These are phyloP conservation scores for Gasterosteus aculeatus DNA, from an alignment of 2,113 vertebrate species.

Conservation along the genomic window DNA sequence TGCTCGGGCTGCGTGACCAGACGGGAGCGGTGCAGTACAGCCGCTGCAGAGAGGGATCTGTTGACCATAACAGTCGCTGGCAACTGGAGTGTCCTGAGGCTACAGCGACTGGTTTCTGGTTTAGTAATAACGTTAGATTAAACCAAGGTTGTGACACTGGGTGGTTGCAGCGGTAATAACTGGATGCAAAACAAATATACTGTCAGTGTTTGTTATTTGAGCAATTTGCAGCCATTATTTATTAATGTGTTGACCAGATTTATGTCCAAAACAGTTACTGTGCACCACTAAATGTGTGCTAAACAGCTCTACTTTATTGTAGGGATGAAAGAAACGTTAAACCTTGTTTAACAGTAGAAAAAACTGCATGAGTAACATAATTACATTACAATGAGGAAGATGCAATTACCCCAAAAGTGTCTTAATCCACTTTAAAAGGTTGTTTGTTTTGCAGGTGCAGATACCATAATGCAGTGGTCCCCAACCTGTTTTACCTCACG, in stretches of 20 bases:
- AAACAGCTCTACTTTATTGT: not conserved
- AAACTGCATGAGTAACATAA: not conserved
- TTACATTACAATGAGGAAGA: not conserved
- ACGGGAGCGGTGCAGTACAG: constrained; percentile 29
- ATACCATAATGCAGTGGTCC: not conserved
- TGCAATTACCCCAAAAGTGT: not conserved
- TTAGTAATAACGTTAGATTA: not conserved
- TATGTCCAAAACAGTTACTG: not conserved
- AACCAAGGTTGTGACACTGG: not conserved
- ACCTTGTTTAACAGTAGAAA: not conserved
- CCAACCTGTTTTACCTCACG: too few species aligned
- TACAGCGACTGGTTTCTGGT: not conserved
- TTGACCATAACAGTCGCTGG: constrained; percentile 45
- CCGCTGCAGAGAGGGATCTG: constrained; percentile 21
- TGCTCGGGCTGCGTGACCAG: constrained; percentile 26
- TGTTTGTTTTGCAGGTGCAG: not conserved
- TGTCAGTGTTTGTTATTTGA: not conserved
- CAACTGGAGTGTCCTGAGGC: constrained; percentile 40
- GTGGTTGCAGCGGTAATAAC: not conserved
- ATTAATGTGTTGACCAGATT: not conserved
- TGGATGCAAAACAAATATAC: not conserved
- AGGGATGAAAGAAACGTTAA: not conserved
- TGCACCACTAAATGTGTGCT: not conserved
- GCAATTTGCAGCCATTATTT: not conserved
- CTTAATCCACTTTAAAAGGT: not conserved